A percentile compares a stretch with the other conserved stretches of the same genome.
Conservation (phyloP, 2,797 vertebrate genomes). For the Acanthurus lineatus region DNA sequence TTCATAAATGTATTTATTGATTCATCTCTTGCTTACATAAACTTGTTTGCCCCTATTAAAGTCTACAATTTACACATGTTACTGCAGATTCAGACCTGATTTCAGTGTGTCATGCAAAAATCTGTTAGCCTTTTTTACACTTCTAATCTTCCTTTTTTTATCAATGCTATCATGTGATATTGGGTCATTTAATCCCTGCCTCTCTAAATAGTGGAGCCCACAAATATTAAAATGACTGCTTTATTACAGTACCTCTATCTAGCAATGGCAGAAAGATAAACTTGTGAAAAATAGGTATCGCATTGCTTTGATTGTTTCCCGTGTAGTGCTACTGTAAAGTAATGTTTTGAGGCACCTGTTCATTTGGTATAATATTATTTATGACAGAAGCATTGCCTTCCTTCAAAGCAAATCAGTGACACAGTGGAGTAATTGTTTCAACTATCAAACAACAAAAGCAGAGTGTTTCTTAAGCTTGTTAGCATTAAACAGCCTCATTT, state of each 20-base stretch:
- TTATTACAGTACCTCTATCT: no score
- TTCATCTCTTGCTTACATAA: neutral
- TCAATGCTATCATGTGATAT: no score
- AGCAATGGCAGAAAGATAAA: neutral
- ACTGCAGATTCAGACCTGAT: neutral
- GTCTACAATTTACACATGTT: neutral
- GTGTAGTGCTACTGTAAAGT: neutral
- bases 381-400: neutral
- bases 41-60: slow-evolving; percentile 3
- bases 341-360: neutral
- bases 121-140: slow-evolving; percentile 13
- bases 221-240: no score
- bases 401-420: neutral
- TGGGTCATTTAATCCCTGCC: neutral
- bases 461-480: neutral
- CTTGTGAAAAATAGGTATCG: neutral
- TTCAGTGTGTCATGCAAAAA: slow-evolving; percentile 32
- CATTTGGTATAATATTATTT: neutral
- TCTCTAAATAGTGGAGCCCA: neutral
- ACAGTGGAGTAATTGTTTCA: neutral
- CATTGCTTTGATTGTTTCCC: neutral
- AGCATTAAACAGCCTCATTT: neutral
- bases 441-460: neutral
- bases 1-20: slow-evolving; percentile 4
- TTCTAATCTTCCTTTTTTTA: neutral